phyloP scores from a whole-genome alignment of 2,113 vertebrate species.

The Monopterus albus region DNA sequence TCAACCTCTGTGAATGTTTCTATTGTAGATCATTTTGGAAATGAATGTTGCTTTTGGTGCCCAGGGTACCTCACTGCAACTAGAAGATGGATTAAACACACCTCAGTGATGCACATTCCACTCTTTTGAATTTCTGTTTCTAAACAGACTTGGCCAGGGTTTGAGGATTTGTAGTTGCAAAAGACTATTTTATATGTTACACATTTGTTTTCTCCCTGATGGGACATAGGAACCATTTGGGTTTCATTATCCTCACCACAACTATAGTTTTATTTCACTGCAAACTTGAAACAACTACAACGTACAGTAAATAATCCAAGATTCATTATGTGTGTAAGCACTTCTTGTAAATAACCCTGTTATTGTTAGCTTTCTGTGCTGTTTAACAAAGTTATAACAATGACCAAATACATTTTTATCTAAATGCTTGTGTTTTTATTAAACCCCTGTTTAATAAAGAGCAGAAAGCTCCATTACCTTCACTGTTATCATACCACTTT shows the following conservation, averaged over 20 bases:
- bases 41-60: slow-evolving; percentile 6
- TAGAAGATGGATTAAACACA: not conserved
- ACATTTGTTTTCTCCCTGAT: not conserved
- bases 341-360: not conserved
- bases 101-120: too few species aligned
- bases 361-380: not conserved
- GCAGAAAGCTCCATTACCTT: not conserved
- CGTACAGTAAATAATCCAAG: too few species aligned
- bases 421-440: not conserved
- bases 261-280: slow-evolving; percentile 15
- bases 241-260: not conserved
- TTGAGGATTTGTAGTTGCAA: too few species aligned
- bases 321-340: not conserved
- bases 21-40: slow-evolving; percentile 10
- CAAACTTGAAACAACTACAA: too few species aligned
- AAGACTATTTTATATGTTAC: not conserved
- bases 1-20: slow-evolving; percentile 17
- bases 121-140: too few species aligned
- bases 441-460: not conserved
- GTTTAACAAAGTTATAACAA: not conserved
- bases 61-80: slow-evolving; percentile 5
- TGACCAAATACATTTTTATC: not conserved
- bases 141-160: not conserved
- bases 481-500: not conserved
- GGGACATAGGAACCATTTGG: not conserved